Evolutionary conservation across 2,113 vertebrate species (phyloP).

Genomic region (Varanus komodoensis): DNA sequence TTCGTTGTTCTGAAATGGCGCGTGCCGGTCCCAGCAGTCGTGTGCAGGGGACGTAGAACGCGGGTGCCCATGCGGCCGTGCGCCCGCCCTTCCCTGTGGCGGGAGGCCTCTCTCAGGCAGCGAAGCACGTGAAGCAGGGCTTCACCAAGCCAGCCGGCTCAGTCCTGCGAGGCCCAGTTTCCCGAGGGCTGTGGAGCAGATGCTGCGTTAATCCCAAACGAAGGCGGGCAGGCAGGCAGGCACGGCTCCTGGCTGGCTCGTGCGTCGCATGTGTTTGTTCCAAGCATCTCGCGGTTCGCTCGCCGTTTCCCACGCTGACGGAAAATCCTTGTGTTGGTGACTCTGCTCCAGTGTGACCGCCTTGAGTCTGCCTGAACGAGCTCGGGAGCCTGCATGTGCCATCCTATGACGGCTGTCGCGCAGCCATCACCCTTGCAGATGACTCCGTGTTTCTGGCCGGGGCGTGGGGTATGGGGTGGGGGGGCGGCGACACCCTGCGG

Average conservation of each 20-base stretch:
- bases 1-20: background rate
- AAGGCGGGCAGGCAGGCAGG: background rate
- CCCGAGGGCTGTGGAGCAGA: background rate
- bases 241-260: too few species aligned
- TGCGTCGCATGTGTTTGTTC: background rate
- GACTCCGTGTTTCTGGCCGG: background rate
- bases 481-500: background rate
- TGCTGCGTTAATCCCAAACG: background rate
- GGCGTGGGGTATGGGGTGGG: too few species aligned
- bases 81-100: accelerated
- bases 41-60: accelerated
- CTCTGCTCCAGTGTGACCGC: background rate
- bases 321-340: background rate
- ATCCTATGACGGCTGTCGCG: background rate
- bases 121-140: accelerated
- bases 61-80: background rate
- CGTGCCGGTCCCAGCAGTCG: background rate
- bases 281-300: background rate
- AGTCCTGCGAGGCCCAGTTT: too few species aligned
- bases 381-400: background rate
- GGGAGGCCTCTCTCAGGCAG: background rate
- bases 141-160: background rate
- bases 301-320: too few species aligned
- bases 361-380: background rate
- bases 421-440: background rate